Base-by-base conservation (phyloP, 2,888 invertebrate species). In the Helobdella robusta region DNA sequence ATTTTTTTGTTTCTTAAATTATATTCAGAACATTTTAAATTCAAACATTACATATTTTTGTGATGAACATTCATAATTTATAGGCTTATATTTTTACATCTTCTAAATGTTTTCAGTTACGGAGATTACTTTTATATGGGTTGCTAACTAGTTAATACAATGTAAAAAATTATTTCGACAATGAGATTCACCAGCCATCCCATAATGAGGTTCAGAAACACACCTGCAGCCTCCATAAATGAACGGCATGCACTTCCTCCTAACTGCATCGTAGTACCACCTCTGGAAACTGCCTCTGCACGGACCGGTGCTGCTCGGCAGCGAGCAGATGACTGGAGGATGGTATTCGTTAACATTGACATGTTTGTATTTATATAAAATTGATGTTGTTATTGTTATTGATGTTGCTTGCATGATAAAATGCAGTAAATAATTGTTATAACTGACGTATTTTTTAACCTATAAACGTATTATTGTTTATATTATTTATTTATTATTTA, bases 221-320 rank as follows among this genome's bases (percentile, higher is more conserved):
- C 50, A 62, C 62, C 62, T 62, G 62, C 91, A 92, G 66, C 91
- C 91, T 46, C 89, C 86, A 75, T 87, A 92, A 1, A 81, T 79
- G 79, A 89, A 92, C 69, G 83, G 81, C 63, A 82, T 81, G 76
- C 92, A 92, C 44, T 80, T 78, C n/a, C 85, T 84, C 0, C 81
- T 78, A 0, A 73, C 73, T 18, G 78, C 75, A 74, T 89, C 85
- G 79, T 85, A 91, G 81, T 85, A 89, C 80, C 84, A 86, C 77
- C 88, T 87, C 8, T 80, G 80, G 72, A 86, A 83, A 68, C 82
- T 75, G 0, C 83, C 85, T 30, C 83, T 80, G 75, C 91, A 91
- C 4, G 85, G 84, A 30, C 91, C 90, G 50, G 83, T 78, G 72
- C 87, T 86, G 61, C 83, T 78, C 1, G 81, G 82, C 68, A 85